Base-by-base conservation (phyloP, 1,140 invertebrate genomes). In the Pachypeltis micranthus region DNA sequence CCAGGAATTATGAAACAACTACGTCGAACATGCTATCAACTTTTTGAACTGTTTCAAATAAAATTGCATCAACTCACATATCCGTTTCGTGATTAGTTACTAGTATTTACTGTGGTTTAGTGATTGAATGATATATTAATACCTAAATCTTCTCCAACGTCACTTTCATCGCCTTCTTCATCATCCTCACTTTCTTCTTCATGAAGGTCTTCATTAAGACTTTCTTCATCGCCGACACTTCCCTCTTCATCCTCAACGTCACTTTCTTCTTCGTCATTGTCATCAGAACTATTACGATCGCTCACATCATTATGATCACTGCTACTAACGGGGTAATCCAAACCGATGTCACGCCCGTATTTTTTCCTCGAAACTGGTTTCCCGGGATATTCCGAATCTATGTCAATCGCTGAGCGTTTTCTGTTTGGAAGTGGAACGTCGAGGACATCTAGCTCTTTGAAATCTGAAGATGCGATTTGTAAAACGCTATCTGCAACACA, bases 301-400 rank as follows among this genome's bases (percentile, higher is more conserved):
- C 25, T 21, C 10, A 19, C 19, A 44, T n/a, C 19, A n/a, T 24
- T 2, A 19, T 54, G 25, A 54, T 23, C 21, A 24, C 25, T 54
- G 25, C 21, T 23, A 4, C 4, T n/a, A 54, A n/a, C 4, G 21
- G 25, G 25, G 25, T 54, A 24, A n/a, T n/a, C n/a, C n/a, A n/a
- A n/a, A n/a, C n/a, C 14, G 26, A 56, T 23, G 54, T 56, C 54
- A 1, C 14, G 1, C n/a, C 29, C 28, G 24, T 28, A 63, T 16
- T 25, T 55, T 55, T 65, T 65, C 28, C 64, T 61, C 3, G 64
- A 65, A 24, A 60, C 29, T 2, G 64, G 64, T 31, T 65, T 62
- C 28, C 64, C 64, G 14, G 28, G 29, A 47, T 65, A 65, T 7
- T 55, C 64, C 0, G 44, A 14, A 1, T 23, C 19, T 24, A 65